A percentile compares a stretch with the other conserved stretches of the same genome.
phyloP scores from a whole-genome alignment of 2,113 vertebrate genomes.

The Callithrix jacchus region DNA sequence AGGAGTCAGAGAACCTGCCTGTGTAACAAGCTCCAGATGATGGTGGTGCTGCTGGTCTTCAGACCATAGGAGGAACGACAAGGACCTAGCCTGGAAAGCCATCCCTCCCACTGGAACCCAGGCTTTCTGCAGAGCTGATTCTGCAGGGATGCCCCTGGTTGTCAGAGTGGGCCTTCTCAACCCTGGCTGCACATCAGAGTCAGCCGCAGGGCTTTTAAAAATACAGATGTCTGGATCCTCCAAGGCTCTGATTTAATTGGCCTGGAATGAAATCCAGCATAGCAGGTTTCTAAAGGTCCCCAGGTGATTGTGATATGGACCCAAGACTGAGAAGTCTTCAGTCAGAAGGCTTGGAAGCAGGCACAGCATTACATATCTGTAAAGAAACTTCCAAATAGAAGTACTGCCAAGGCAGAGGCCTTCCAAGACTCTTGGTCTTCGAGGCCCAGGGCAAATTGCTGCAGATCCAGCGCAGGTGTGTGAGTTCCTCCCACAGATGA shows the following conservation, averaged over 20 bases:
- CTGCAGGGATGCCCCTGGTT: rapidly evolving
- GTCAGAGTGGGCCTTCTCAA: neutral
- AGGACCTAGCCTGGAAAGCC: neutral
- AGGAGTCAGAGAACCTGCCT: neutral
- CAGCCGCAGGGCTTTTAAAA: neutral
- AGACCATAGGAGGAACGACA: too few relatives aligned
- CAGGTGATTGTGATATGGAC: neutral
- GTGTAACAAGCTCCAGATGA: neutral
- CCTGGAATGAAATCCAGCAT: neutral
- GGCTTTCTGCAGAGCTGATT: neutral
- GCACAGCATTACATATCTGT: neutral
- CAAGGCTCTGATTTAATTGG: neutral
- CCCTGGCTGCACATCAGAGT: neutral
- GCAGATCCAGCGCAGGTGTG: neutral
- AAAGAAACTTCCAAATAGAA: neutral
- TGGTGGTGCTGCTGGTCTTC: neutral
- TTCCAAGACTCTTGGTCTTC: neutral
- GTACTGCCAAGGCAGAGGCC: neutral
- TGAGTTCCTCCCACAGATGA: too few relatives aligned
- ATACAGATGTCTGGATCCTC: neutral
- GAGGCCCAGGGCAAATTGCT: neutral
- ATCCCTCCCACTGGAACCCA: neutral
- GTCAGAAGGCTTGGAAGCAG: neutral
- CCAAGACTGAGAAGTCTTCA: neutral
- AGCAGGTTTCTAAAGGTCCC: neutral